Base-by-base conservation (phyloP, 2,888 invertebrate species). In the Epinotia nisella region DNA sequence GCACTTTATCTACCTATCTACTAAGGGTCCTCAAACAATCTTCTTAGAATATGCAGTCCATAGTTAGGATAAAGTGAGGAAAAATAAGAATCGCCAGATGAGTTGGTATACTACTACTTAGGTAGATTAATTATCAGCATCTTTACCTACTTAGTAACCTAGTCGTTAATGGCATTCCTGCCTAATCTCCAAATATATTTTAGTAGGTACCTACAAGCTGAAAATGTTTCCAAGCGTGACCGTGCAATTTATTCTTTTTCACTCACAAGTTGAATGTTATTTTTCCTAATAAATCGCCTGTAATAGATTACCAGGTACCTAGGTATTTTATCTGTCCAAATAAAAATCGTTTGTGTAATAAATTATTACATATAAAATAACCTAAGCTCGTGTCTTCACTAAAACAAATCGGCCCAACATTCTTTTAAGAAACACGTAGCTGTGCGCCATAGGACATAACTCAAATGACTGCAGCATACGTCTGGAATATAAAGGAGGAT, bases 401-500 rank as follows among this genome's bases (percentile, higher is more conserved):
- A 71, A 70, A 71, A 66, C 56, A 71, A 65, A 74, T 51, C 55
- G 59, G 64, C 62, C 59, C 35, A 64, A 62, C 56, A 68, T 68
- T 69, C 64, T 71, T 62, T 74, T 7, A 53, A 41, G 19, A 85
- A 84, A 88, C 85, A 87, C 90, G 88, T 91, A 89, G 84, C 85
- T 82, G 86, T 87, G 83, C 88, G 87, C 88, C 92, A 91, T 91
- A 86, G 82, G 80, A 87, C 86, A 93, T 93, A 92, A 91, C 90
- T 89, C 88, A 92, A 93, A 92, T 93, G 92, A 86, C 84, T 88
- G 91, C 70, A 41, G 53, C 89, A 87, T 89, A 92, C 90, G 90
- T 90, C 86, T 89, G 87, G 92, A 92, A 93, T 92, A 91, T 89
- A 88, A 93, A 93, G 93, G 93, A 92, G 93, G 91, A 86, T 85